phyloP scores from a whole-genome alignment of 2,888 invertebrate species.

The Sesia bembeciformis region DNA sequence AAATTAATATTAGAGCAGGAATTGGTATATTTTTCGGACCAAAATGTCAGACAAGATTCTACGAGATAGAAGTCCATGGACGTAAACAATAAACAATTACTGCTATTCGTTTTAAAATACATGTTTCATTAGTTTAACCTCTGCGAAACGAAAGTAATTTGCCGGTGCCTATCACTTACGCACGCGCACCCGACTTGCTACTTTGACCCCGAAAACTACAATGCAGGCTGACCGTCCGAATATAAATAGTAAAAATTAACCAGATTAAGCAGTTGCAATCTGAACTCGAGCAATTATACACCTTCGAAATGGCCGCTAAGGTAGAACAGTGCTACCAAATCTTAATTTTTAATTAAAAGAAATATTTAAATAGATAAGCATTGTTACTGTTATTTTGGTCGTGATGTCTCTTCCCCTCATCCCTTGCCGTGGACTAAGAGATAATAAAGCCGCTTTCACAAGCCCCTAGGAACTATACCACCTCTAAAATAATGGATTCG shows the following conservation, averaged over 20 bases:
- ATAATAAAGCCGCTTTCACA: too few species aligned
- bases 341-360: background rate
- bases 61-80: too few species aligned
- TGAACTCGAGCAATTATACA: conserved; percentile 25
- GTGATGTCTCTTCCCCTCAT: too few species aligned
- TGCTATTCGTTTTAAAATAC: background rate
- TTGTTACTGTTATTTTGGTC: too few species aligned
- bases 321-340: conserved; percentile 21
- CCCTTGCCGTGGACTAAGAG: too few species aligned
- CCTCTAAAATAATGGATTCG: too few species aligned
- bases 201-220: conserved; percentile 45
- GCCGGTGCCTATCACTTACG: conserved; percentile 3
- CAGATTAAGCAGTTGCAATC: conserved; percentile 34
- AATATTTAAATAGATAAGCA: too few species aligned
- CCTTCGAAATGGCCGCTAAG: conserved; percentile 41
- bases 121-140: background rate
- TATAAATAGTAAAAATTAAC: conserved; percentile 40
- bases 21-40: too few species aligned
- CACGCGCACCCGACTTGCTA: conserved; percentile 31
- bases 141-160: conserved; percentile 2
- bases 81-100: background rate
- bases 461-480: too few species aligned
- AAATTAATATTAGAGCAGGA: too few species aligned
- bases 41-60: too few species aligned
- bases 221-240: conserved; percentile 27